A percentile compares a stretch with the other conserved stretches of the same genome.
These are phyloP conservation scores for Eristalis tenax DNA, from an alignment of 2,888 invertebrate genomes.

Conservation along the genomic window DNA sequence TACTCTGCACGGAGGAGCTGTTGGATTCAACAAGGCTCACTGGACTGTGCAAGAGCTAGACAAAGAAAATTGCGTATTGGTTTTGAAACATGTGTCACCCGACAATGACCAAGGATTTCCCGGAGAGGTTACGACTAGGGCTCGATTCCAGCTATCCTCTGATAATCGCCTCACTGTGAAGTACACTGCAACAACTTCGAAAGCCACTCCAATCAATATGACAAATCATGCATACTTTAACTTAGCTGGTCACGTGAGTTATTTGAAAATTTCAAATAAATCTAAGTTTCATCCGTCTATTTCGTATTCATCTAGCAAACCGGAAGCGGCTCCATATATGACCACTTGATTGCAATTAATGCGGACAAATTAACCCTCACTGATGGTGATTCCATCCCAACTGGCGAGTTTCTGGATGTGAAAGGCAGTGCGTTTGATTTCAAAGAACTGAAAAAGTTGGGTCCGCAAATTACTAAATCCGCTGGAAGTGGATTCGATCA, in stretches of 20 bases:
- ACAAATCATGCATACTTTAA: conserved; percentile 96
- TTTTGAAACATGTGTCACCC: conserved; percentile 88
- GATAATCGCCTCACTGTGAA: conserved; percentile 89
- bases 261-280: background rate
- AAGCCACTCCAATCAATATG: conserved; percentile 92
- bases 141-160: conserved; percentile 87
- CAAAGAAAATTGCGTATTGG: conserved; percentile 84
- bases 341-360: conserved; percentile 88
- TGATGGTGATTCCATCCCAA: conserved; percentile 87
- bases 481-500: conserved; percentile 90
- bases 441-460: conserved; percentile 85
- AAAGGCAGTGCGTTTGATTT: conserved; percentile 89
- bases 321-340: conserved; percentile 85
- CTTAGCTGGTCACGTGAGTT: conserved; percentile 89
- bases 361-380: conserved; percentile 89
- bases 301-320: conserved; percentile 82
- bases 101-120: conserved; percentile 95
- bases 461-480: conserved; percentile 85
- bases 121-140: conserved; percentile 88
- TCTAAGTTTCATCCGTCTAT: background rate
- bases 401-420: conserved; percentile 87
- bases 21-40: conserved; percentile 91
- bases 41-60: conserved; percentile 83
- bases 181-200: conserved; percentile 88
- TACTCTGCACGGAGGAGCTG: conserved; percentile 91